phyloP scores from a whole-genome alignment of 2,888 invertebrate species.

The Oithona nana region DNA sequence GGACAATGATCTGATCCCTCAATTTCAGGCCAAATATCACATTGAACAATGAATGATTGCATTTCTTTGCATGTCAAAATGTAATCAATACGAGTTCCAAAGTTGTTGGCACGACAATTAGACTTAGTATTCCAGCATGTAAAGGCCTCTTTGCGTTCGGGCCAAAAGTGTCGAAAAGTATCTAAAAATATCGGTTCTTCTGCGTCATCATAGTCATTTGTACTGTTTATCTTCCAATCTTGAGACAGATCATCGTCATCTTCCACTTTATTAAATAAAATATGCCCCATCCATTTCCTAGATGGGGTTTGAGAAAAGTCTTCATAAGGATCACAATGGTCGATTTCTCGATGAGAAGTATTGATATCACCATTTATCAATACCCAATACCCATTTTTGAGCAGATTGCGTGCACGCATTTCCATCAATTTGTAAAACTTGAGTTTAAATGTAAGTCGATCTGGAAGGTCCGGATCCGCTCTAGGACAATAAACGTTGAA shows the following conservation, averaged over 20 bases:
- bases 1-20: slow-evolving; percentile 36
- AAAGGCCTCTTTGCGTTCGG: slow-evolving; percentile 27
- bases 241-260: neutral
- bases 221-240: neutral
- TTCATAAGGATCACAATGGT: slow-evolving; percentile 31
- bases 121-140: slow-evolving; percentile 33
- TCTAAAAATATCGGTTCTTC: slow-evolving; percentile 26
- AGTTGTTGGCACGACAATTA: slow-evolving; percentile 32
- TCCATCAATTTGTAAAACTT: slow-evolving; percentile 30
- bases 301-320: slow-evolving; percentile 22
- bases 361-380: slow-evolving; percentile 34
- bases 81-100: slow-evolving; percentile 34
- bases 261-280: neutral
- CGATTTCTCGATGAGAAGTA: slow-evolving; percentile 29
- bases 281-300: slow-evolving; percentile 27
- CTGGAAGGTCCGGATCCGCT: slow-evolving; percentile 30
- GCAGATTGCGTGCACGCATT: slow-evolving; percentile 28
- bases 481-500: slow-evolving; percentile 36
- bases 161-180: slow-evolving; percentile 31
- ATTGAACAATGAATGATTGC: slow-evolving; percentile 22
- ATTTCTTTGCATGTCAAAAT: slow-evolving; percentile 24
- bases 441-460: slow-evolving; percentile 30
- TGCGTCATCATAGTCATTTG: neutral
- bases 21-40: slow-evolving; percentile 24
- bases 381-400: slow-evolving; percentile 29